Evolutionary conservation across 2,113 vertebrate species (phyloP), one percentile per base, ranked within the genome.

Genomic region (Chaetorhynchus papuensis): DNA sequence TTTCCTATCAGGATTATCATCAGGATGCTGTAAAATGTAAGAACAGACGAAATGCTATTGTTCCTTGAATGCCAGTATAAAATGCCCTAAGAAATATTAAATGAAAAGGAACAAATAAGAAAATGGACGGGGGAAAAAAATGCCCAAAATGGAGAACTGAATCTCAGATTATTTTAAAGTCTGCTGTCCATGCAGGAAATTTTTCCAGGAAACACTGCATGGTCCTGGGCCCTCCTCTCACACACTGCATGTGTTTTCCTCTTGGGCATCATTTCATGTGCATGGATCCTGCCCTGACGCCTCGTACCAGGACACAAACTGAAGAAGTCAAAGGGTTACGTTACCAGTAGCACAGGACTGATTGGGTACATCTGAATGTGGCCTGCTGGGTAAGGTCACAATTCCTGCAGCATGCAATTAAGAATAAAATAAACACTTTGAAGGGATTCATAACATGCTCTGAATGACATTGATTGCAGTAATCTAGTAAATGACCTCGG

Each of bases 381-480:
- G 97, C 96, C 97, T 82, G 90, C 91, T 95, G 97, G 93, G 95
- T 97, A 96, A 98, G 97, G 97, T 97, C 97, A 97, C 96, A 85
- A 78, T 97, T 98, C 97, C 97, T 96, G 92, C 96, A 97, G 97
- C 95, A 95, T 85, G 95, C 97, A 98, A 98, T 98, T 98, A 98
- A 96, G 97, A 96, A 75, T 90, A 96, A 97, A 98, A 98, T 97
- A 98, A 98, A 98, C 97, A 98, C 97, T 94, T 97, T 84, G 97
- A 94, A 97, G 77, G 96, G 94, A 97, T 98, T 98, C 97, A 96
- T 97, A 98, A 97, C 96, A 93, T 97, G 94, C 71, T 83, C 95
- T 86, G 94, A 96, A 97, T 96, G 97, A 96, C 97, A 97, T 97
- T 96, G 97, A 98, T 98, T 98, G 95, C 91, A 95, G 96, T 97